Evolutionary conservation across 2,113 vertebrate species (phyloP).

Genomic region (Corythoichthys haematopterus): DNA sequence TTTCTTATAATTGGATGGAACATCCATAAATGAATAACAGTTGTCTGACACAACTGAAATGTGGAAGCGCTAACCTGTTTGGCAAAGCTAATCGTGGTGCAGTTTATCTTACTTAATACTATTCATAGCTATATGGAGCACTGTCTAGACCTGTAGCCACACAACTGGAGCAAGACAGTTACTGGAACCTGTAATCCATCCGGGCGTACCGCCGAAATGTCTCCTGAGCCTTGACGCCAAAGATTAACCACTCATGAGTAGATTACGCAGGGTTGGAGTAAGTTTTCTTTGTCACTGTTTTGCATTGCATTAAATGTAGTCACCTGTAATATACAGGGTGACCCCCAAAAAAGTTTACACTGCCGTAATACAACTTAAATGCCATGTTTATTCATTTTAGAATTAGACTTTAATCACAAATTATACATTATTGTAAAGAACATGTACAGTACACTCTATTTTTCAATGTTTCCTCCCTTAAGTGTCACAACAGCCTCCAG

Average conservation of each 20-base stretch:
- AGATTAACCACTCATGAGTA: conserved; percentile 54
- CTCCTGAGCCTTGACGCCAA: conserved; percentile 36
- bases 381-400: too few relatives aligned
- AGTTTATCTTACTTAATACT: background rate
- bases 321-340: background rate
- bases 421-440: too few relatives aligned
- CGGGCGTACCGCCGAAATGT: conserved; percentile 22
- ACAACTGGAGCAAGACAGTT: conserved; percentile 36
- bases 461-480: too few relatives aligned
- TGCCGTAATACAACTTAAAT: too few relatives aligned
- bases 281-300: background rate
- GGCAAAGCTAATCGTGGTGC: background rate
- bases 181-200: conserved; percentile 42
- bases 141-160: conserved; percentile 30
- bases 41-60: background rate
- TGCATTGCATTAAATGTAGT: background rate
- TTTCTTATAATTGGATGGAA: background rate
- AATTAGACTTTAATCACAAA: too few relatives aligned
- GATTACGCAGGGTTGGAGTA: conserved; percentile 27
- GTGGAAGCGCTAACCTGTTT: background rate
- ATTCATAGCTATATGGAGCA: background rate
- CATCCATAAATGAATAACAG: background rate
- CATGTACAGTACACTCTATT: too few relatives aligned
- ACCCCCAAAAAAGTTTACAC: too few relatives aligned
- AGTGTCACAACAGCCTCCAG: too few relatives aligned